Evolutionary conservation across 2,888 invertebrate genomes (phyloP).

Genomic region (Drosophila mimica): DNA sequence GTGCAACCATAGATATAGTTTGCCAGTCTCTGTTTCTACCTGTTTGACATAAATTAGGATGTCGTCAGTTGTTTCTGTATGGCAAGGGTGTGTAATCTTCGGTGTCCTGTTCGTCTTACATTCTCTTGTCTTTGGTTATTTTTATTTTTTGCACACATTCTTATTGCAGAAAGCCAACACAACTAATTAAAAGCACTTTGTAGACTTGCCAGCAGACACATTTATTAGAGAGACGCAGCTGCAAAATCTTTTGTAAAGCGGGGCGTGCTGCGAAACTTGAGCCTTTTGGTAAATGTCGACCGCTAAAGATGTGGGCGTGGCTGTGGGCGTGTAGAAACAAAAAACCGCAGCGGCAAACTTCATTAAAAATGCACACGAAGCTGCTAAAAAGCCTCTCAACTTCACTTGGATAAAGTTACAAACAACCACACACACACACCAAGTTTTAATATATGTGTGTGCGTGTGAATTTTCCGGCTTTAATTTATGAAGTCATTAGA

Average conservation of each 20-base stretch:
- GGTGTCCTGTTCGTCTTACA: neutral
- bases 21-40: neutral
- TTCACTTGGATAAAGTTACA: conserved; percentile 51
- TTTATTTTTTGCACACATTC: conserved; percentile 6
- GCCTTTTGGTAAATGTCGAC: conserved; percentile 67
- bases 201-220: conserved; percentile 61
- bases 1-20: neutral
- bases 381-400: conserved; percentile 50
- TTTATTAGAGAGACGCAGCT: conserved; percentile 64
- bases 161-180: conserved; percentile 61
- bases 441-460: neutral
- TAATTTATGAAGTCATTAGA: conserved; percentile 73
- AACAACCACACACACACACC: neutral
- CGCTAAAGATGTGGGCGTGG: conserved; percentile 64
- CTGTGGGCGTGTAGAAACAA: conserved; percentile 25
- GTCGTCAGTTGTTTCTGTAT: neutral
- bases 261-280: conserved; percentile 50
- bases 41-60: neutral
- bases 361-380: conserved; percentile 72
- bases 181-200: conserved; percentile 77
- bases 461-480: conserved; percentile 30
- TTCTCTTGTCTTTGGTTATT: neutral
- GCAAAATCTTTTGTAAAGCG: conserved; percentile 28
- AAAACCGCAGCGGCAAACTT: conserved; percentile 64
- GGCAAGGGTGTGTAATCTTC: neutral